phyloP scores from a whole-genome alignment of 1,140 invertebrate genomes.

The Drosophila parabipectinata region DNA sequence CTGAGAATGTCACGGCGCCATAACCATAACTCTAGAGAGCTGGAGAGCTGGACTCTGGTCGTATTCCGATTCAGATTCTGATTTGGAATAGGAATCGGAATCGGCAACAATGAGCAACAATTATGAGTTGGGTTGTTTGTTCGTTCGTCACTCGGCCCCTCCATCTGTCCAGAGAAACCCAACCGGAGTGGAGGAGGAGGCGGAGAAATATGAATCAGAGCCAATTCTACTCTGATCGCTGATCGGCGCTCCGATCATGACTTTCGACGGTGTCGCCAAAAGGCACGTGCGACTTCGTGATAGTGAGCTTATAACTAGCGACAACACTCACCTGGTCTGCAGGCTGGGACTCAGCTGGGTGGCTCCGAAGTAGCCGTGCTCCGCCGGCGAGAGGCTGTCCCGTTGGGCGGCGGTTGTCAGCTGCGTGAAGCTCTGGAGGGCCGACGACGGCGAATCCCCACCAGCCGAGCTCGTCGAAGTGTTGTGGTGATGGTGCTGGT shows the following conservation, averaged over 20 bases:
- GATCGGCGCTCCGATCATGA: conserved; percentile 66
- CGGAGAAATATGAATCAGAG: conserved; percentile 65
- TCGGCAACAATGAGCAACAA: conserved; percentile 27
- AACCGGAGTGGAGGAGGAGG: conserved; percentile 4
- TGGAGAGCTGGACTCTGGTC: neutral
- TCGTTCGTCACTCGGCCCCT: conserved; percentile 17
- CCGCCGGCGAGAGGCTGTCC: conserved; percentile 71
- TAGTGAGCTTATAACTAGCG: conserved; percentile 64
- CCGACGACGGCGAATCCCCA: conserved; percentile 74
- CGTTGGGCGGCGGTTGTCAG: conserved; percentile 67
- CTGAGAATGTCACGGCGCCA: conserved; percentile 63
- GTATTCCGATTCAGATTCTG: neutral
- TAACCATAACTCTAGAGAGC: conserved; percentile 30
- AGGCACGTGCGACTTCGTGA: conserved; percentile 71
- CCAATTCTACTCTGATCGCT: conserved; percentile 25
- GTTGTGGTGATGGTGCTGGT: conserved; percentile 61
- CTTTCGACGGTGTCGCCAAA: conserved; percentile 69
- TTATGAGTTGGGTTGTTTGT: conserved; percentile 12
- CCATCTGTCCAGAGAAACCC: conserved; percentile 24
- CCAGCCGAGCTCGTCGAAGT: conserved; percentile 76
- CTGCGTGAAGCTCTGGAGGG: conserved; percentile 79
- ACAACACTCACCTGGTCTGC: conserved; percentile 74
- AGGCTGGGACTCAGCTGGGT: conserved; percentile 68
- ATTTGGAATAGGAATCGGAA: conserved; percentile 2
- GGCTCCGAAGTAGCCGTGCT: conserved; percentile 60